Conservation (phyloP, 1,140 invertebrate genomes). For the Aporrectodea caliginosa region DNA sequence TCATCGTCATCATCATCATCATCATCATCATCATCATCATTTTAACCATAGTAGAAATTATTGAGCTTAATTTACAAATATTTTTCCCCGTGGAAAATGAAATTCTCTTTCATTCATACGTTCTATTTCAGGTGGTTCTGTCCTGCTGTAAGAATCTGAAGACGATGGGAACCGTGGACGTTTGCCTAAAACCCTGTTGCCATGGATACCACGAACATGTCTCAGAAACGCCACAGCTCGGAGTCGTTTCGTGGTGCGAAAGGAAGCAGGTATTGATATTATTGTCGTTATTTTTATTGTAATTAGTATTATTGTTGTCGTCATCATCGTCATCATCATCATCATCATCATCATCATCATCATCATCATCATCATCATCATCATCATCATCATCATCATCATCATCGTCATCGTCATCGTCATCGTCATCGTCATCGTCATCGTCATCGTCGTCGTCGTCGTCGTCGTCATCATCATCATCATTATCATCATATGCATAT, state of each 20-base stretch:
- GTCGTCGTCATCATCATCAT: not conserved
- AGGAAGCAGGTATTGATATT: not conserved
- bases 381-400: not conserved
- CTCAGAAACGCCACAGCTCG: not conserved
- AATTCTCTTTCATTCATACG: too few species aligned
- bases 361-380: conserved; percentile 2
- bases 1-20: not conserved
- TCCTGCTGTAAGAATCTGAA: not conserved
- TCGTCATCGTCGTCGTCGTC: not conserved
- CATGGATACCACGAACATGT: not conserved
- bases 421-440: not conserved
- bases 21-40: not conserved
- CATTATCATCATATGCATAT: too few species aligned
- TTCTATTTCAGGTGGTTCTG: too few species aligned
- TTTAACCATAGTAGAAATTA: not conserved
- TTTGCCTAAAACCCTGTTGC: not conserved
- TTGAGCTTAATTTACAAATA: too few species aligned
- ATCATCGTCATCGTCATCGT: not conserved
- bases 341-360: conserved; percentile 3
- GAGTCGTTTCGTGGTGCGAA: not conserved
- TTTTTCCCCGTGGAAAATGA: too few species aligned
- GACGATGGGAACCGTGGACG: not conserved
- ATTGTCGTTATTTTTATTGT: not conserved
- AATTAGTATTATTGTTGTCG: not conserved
- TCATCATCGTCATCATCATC: not conserved